phyloP scores from a whole-genome alignment of 2,797 vertebrate species.

The Myotis planiceps region DNA sequence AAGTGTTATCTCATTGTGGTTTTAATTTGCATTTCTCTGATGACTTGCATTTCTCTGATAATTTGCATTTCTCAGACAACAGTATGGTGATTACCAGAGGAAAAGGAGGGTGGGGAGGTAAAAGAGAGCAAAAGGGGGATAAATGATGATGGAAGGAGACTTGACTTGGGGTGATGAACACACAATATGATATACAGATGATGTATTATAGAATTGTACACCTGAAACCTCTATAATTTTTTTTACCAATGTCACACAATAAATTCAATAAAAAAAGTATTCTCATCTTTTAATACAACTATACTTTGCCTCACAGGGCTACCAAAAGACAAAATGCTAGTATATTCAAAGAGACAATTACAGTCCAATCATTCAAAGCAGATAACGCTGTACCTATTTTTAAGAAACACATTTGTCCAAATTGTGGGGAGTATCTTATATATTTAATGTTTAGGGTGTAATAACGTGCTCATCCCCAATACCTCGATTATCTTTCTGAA shows the following conservation, averaged over 20 bases:
- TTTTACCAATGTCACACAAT: neutral
- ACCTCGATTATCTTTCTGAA: neutral
- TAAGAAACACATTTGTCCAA: constrained; percentile 36
- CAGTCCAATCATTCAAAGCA: constrained; percentile 29
- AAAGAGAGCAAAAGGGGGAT: neutral
- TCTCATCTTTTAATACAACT: neutral
- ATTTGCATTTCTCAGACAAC: neutral
- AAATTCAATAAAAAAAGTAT: neutral
- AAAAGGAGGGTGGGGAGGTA: neutral
- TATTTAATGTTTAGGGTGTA: neutral
- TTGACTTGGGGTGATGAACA: neutral
- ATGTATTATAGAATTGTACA: neutral
- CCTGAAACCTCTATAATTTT: neutral
- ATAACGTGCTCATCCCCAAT: neutral
- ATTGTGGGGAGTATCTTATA: neutral
- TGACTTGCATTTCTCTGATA: neutral
- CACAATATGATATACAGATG: neutral
- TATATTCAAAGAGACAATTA: constrained; percentile 40
- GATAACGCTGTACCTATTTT: constrained; percentile 38
- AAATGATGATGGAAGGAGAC: neutral
- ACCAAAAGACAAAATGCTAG: constrained; percentile 32
- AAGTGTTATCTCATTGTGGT: neutral
- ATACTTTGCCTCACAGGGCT: neutral
- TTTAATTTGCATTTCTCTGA: neutral
- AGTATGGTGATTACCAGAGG: neutral